These are phyloP conservation scores for Panurus biarmicus DNA, from an alignment of 2,113 vertebrate genomes.

Conservation along the genomic window DNA sequence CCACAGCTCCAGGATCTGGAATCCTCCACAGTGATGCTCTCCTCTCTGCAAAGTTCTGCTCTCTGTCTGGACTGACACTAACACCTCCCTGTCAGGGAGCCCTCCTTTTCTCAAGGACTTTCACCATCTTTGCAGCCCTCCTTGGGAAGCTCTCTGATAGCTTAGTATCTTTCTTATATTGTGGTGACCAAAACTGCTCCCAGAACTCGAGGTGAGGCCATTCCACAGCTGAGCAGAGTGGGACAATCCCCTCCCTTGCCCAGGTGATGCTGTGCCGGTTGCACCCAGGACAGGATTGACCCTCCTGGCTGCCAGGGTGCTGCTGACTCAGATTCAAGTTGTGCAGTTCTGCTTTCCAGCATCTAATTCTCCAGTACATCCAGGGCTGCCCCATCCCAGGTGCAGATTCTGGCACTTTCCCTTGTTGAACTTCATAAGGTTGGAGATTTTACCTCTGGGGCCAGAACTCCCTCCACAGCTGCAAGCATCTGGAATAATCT, in stretches of 20 bases:
- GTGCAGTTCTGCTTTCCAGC: background rate
- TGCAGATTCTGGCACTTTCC: background rate
- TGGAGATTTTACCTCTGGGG: background rate
- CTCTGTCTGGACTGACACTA: background rate
- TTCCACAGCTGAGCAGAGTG: background rate
- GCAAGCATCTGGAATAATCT: background rate
- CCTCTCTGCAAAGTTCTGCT: background rate
- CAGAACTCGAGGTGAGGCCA: accelerated
- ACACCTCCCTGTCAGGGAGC: accelerated
- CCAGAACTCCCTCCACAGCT: background rate
- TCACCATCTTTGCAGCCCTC: background rate
- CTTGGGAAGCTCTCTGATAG: background rate
- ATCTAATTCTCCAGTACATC: background rate
- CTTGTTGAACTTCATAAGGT: background rate
- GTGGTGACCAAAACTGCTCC: accelerated
- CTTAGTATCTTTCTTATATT: background rate
- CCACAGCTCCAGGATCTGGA: background rate
- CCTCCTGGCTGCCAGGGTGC: background rate
- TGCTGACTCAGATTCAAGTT: background rate
- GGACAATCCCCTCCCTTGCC: background rate
- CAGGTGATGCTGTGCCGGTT: accelerated
- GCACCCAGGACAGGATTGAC: accelerated
- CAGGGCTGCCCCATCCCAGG: background rate
- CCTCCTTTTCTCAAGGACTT: background rate
- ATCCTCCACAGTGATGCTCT: background rate